A percentile compares a stretch with the other conserved stretches of the same genome.
These are phyloP conservation scores for Tinea semifulvella DNA, from an alignment of 2,888 invertebrate species.

Conservation along the genomic window DNA sequence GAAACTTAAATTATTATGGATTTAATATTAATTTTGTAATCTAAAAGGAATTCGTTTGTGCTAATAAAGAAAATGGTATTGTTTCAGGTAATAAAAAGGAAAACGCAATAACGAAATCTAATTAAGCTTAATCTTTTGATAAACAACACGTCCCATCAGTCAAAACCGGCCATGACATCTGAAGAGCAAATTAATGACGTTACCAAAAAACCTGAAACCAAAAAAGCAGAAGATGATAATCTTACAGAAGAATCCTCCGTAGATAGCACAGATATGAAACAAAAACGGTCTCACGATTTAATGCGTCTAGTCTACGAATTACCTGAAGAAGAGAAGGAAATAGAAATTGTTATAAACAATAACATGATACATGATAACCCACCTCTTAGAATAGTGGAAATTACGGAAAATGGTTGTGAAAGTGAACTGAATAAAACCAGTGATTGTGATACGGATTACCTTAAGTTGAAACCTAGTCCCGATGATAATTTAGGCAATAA, in stretches of 20 bases:
- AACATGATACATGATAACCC: constrained; percentile 58
- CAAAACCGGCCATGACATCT: constrained; percentile 47
- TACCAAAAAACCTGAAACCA: constrained; percentile 39
- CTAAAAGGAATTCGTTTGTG: too few relatives aligned
- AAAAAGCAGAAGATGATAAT: constrained; percentile 37
- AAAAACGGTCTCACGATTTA: constrained; percentile 41
- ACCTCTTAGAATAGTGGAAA: constrained; percentile 55
- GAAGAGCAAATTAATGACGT: constrained; percentile 54
- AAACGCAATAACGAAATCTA: too few relatives aligned
- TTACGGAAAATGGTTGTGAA: constrained; percentile 61
- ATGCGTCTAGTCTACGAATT: constrained; percentile 60
- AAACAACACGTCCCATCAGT: too few relatives aligned
- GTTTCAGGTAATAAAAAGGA: too few relatives aligned
- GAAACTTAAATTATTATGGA: too few relatives aligned
- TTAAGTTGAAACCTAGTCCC: constrained; percentile 41
- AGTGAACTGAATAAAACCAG: constrained; percentile 34
- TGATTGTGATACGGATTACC: constrained; percentile 41
- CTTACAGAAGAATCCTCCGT: constrained; percentile 37
- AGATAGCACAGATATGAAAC: constrained; percentile 34
- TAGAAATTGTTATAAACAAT: constrained; percentile 39
- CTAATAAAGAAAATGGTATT: too few relatives aligned
- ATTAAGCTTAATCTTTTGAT: too few relatives aligned
- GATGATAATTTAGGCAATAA: constrained; percentile 46
- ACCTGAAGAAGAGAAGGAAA: constrained; percentile 44
- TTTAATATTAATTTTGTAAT: too few relatives aligned